phyloP scores from a whole-genome alignment of 2,888 invertebrate species.

The Brachypterus glaber region DNA sequence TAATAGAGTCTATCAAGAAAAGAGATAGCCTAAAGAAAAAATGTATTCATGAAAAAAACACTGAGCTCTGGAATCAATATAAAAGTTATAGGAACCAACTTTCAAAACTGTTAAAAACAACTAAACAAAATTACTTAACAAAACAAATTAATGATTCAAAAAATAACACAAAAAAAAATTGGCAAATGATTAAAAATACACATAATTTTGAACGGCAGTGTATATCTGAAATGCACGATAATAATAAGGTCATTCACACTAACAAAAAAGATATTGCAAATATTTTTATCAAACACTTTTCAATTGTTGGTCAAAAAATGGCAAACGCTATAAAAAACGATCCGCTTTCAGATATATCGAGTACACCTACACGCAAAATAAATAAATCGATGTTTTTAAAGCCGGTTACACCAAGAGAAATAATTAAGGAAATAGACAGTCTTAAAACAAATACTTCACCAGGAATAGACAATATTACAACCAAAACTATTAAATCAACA shows the following conservation, averaged over 20 bases:
- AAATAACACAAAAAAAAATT: neutral
- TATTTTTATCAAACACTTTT: neutral
- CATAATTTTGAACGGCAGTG: neutral
- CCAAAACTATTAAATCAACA: neutral
- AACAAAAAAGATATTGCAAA: neutral
- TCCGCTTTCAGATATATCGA: neutral
- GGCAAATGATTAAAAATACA: neutral
- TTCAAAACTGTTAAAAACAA: neutral
- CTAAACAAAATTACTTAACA: too few species aligned
- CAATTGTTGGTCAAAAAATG: neutral
- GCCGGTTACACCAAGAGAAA: neutral
- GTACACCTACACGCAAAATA: neutral
- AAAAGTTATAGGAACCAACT: neutral
- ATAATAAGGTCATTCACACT: neutral
- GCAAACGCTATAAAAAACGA: neutral
- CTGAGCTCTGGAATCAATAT: neutral
- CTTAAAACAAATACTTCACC: neutral
- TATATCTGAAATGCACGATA: neutral
- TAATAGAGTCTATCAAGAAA: neutral
- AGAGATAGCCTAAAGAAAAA: neutral
- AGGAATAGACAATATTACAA: neutral
- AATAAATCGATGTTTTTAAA: neutral
- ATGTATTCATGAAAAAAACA: neutral
- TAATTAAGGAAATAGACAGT: neutral
- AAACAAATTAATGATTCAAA: neutral